phyloP scores from a whole-genome alignment of 1,140 invertebrate species.

The Drosophila saltans region DNA sequence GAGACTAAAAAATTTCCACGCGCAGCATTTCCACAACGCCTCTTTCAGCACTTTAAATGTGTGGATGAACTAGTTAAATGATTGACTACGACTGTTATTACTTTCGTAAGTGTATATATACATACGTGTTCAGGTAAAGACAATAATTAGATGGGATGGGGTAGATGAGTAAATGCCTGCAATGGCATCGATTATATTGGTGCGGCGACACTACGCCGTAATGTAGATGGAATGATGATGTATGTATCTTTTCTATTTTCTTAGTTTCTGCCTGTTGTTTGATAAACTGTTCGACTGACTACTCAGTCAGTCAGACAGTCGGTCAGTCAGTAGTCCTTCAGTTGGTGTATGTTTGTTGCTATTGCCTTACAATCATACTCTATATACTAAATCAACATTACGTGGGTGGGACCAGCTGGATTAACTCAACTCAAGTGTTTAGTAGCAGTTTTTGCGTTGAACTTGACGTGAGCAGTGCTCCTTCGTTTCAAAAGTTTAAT shows the following conservation, averaged over 20 bases:
- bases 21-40: background rate
- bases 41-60: background rate
- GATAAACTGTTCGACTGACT: constrained; percentile 8
- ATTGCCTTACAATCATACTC: constrained; percentile 44
- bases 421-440: constrained; percentile 27
- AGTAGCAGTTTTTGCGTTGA: constrained; percentile 45
- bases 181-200: constrained; percentile 68
- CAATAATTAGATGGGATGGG: background rate
- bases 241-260: background rate
- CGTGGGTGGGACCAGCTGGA: constrained; percentile 39
- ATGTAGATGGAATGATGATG: constrained; percentile 40
- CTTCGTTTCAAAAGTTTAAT: background rate
- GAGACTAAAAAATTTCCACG: background rate
- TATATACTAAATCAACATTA: constrained; percentile 47
- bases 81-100: constrained; percentile 8
- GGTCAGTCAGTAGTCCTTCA: background rate
- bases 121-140: background rate
- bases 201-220: constrained; percentile 21
- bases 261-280: constrained; percentile 8
- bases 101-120: background rate
- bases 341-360: constrained; percentile 11
- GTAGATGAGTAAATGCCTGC: constrained; percentile 47
- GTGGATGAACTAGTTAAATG: constrained; percentile 1
- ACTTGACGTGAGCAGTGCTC: constrained; percentile 41
- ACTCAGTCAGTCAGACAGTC: background rate